These are phyloP conservation scores for Perizoma affinitatum DNA, from an alignment of 2,888 invertebrate genomes.

Conservation along the genomic window DNA sequence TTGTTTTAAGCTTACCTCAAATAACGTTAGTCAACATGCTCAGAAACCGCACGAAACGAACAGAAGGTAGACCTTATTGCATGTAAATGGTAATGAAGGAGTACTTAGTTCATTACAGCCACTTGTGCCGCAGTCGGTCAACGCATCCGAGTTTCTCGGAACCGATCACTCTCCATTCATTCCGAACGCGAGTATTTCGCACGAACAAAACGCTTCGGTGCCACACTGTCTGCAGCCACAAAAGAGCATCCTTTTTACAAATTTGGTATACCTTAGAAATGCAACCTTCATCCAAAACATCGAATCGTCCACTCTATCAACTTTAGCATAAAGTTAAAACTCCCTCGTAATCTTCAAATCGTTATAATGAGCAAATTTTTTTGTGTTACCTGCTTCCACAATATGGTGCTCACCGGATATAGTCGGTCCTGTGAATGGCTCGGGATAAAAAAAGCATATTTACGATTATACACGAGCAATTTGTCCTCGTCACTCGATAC, in stretches of 20 bases:
- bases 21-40: conserved; percentile 7
- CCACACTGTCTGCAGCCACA: conserved; percentile 80
- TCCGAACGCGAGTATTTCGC: conserved; percentile 62
- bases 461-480: conserved; percentile 81
- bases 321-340: conserved; percentile 47
- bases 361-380: conserved; percentile 64
- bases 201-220: conserved; percentile 75
- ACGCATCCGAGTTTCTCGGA: conserved; percentile 66
- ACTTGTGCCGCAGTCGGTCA: conserved; percentile 34
- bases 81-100: conserved; percentile 40
- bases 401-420: conserved; percentile 79
- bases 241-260: conserved; percentile 71
- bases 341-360: conserved; percentile 43
- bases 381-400: conserved; percentile 67
- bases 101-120: conserved; percentile 37
- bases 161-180: conserved; percentile 56
- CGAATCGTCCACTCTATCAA: conserved; percentile 54
- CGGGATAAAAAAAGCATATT: conserved; percentile 71
- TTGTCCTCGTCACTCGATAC: conserved; percentile 77
- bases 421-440: conserved; percentile 64
- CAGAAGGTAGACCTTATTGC: conserved; percentile 33
- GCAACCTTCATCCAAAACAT: conserved; percentile 53
- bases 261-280: conserved; percentile 73
- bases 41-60: conserved; percentile 11
- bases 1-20: neutral